Conservation (phyloP, 2,113 vertebrate genomes). For the Labeo catla region DNA sequence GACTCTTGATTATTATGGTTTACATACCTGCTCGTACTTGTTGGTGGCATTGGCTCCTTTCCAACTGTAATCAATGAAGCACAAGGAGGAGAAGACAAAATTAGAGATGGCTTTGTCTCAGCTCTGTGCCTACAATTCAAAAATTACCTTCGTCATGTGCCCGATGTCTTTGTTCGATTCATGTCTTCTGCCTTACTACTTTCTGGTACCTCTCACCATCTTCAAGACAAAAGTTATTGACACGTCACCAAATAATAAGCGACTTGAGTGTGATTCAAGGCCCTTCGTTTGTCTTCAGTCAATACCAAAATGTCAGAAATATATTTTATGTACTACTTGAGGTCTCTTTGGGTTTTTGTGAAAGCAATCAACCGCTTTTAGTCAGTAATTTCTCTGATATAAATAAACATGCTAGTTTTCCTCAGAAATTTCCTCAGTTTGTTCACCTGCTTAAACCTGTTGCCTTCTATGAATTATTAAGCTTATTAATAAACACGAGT, state of each 20-base stretch:
- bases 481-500: neutral
- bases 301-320: neutral
- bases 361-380: slow-evolving; percentile 1
- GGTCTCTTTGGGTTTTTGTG: neutral
- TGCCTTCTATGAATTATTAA: slow-evolving; percentile 18
- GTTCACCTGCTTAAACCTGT: neutral
- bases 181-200: neutral
- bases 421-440: neutral
- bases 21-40: slow-evolving; percentile 9
- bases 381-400: neutral
- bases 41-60: slow-evolving; percentile 35
- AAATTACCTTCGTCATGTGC: slow-evolving; percentile 17
- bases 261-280: neutral
- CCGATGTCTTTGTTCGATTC: neutral
- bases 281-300: neutral
- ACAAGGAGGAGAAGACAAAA: slow-evolving; percentile 51
- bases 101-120: slow-evolving; percentile 7
- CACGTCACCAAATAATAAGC: neutral
- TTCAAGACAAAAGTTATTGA: neutral
- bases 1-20: neutral
- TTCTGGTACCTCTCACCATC: neutral
- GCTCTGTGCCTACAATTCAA: slow-evolving; percentile 64
- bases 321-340: neutral
- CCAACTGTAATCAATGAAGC: slow-evolving; percentile 48
- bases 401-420: neutral